Conservation (phyloP, 1,140 invertebrate genomes). For the Hydropsyche tenuis region DNA sequence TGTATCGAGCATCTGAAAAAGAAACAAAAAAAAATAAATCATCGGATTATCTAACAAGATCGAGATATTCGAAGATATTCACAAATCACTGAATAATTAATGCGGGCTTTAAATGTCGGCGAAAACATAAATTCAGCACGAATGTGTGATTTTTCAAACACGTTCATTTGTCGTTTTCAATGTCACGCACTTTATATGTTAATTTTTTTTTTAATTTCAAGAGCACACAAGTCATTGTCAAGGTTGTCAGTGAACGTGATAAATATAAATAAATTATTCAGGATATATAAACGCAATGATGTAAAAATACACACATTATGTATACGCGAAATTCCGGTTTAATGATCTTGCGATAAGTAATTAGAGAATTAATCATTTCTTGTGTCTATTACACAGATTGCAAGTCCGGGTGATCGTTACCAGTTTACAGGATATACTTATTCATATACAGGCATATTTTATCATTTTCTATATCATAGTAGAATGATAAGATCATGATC, state of each 20-base stretch:
- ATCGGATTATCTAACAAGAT: too few species aligned
- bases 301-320: background rate
- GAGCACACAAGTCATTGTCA: slow-evolving; percentile 22
- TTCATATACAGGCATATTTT: background rate
- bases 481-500: too few species aligned
- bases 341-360: slow-evolving; percentile 20
- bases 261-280: slow-evolving; percentile 15
- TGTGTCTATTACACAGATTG: background rate
- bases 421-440: background rate
- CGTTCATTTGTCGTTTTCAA: slow-evolving; percentile 9
- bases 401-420: background rate
- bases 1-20: too few species aligned
- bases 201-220: slow-evolving; percentile 14
- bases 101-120: background rate
- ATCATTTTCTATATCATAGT: too few species aligned
- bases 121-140: background rate
- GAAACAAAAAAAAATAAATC: too few species aligned
- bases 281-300: background rate
- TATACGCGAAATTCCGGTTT: slow-evolving; percentile 19
- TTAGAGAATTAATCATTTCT: slow-evolving; percentile 5
- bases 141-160: background rate
- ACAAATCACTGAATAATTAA: background rate
- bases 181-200: slow-evolving; percentile 22
- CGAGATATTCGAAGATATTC: too few species aligned
- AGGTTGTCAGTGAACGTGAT: slow-evolving; percentile 5